These are phyloP conservation scores for Condylura cristata DNA, from an alignment of 2,113 vertebrate genomes.

Conservation along the genomic window DNA sequence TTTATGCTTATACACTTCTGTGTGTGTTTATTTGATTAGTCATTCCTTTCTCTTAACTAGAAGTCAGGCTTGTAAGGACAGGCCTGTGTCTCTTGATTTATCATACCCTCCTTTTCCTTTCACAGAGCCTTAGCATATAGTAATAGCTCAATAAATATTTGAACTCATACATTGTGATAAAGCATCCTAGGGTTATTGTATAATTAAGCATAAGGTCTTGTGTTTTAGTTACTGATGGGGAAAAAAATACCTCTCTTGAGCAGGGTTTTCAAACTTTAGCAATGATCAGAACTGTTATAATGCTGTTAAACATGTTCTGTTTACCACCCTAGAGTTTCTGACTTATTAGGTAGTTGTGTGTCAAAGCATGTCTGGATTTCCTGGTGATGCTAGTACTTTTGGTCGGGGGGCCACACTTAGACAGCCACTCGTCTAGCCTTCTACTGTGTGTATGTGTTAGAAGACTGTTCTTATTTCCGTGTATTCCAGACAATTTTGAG, in stretches of 20 bases:
- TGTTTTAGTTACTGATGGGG: not conserved
- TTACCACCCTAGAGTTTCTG: not conserved
- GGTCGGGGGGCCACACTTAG: not conserved
- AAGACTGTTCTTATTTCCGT: not conserved
- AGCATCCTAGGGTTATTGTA: not conserved
- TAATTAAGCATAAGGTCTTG: not conserved
- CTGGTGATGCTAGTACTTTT: rapidly evolving
- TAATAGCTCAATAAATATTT: not conserved
- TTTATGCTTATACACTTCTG: not conserved
- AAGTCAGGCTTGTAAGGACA: not conserved
- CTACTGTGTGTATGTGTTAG: not conserved
- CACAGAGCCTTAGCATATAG: not conserved
- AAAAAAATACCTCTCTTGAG: not conserved
- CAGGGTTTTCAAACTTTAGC: not conserved
- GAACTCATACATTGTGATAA: not conserved
- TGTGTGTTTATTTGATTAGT: not conserved
- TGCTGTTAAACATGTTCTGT: not conserved
- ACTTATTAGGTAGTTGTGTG: not conserved
- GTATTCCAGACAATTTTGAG: not conserved
- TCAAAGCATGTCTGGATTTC: not conserved
- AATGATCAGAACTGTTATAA: not conserved
- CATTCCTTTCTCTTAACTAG: not conserved
- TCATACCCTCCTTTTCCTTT: too few species aligned
- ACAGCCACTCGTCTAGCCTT: not conserved
- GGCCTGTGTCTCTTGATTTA: not conserved